Evolutionary conservation across 2,888 invertebrate genomes (phyloP).

Genomic region (Cosmia trapezina): DNA sequence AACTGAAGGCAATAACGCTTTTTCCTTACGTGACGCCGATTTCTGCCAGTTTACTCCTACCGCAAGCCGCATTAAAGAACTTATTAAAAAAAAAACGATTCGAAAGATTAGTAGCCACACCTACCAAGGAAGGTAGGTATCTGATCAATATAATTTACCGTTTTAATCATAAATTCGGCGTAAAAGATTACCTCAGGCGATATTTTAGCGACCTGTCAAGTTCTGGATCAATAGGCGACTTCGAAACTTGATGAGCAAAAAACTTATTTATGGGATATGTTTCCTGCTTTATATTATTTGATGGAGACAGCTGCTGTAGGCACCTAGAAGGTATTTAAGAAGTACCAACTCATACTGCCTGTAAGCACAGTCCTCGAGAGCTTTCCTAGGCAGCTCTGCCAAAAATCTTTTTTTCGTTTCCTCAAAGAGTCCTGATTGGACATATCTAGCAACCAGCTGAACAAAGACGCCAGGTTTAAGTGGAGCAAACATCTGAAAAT

Average conservation of each 20-base stretch:
- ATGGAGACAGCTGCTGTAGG: neutral
- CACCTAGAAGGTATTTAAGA: neutral
- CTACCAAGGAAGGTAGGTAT: conserved; percentile 7
- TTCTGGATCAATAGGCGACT: conserved; percentile 62
- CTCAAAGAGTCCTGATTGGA: neutral
- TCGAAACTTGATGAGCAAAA: conserved; percentile 46
- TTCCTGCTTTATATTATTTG: conserved; percentile 18
- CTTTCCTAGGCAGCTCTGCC: neutral
- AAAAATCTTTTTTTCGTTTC: neutral
- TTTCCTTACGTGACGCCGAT: too few relatives aligned
- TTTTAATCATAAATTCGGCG: conserved; percentile 34
- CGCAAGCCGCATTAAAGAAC: too few relatives aligned
- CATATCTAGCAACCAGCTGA: neutral
- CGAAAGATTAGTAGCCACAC: conserved; percentile 23
- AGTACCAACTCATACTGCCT: neutral
- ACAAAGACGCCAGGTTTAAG: neutral
- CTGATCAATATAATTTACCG: conserved; percentile 28
- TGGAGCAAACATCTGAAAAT: neutral
- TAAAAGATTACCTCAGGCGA: conserved; percentile 48
- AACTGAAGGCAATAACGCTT: too few relatives aligned
- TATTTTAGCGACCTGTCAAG: conserved; percentile 57
- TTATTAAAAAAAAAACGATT: neutral
- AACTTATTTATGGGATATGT: conserved; percentile 19
- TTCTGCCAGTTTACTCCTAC: too few relatives aligned
- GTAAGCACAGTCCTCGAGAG: too few relatives aligned